These are phyloP conservation scores for Chrosomus eos DNA, from an alignment of 2,797 vertebrate genomes.

Conservation along the genomic window DNA sequence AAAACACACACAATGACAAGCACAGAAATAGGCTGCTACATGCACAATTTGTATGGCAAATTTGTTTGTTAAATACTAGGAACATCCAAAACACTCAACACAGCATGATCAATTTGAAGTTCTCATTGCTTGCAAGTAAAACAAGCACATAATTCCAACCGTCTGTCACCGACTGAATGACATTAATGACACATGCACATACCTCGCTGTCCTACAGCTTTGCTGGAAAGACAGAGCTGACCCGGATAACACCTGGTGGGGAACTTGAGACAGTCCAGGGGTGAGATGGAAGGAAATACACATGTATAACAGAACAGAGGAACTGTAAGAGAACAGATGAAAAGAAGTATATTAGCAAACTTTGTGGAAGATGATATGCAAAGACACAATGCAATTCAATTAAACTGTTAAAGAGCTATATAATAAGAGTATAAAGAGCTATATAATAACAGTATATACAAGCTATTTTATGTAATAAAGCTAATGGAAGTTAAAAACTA, in stretches of 20 bases:
- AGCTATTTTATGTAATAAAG: background rate
- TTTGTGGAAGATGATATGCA: background rate
- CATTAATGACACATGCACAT: background rate
- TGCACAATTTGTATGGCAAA: background rate
- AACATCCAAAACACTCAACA: background rate
- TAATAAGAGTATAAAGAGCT: too few species aligned
- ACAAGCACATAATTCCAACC: background rate
- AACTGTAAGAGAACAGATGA: constrained; percentile 51
- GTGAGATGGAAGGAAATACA: constrained; percentile 78
- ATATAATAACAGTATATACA: too few species aligned
- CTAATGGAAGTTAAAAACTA: background rate
- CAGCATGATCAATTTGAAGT: background rate
- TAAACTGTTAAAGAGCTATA: too few species aligned
- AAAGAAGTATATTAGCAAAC: background rate
- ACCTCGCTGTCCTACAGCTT: constrained; percentile 64
- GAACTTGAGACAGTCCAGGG: constrained; percentile 78
- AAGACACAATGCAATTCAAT: background rate
- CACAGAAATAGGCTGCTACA: background rate
- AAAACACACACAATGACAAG: constrained; percentile 5
- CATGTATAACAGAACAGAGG: constrained; percentile 81
- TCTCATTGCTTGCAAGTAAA: background rate
- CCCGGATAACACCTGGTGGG: constrained; percentile 69
- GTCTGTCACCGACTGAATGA: background rate
- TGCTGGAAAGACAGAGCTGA: constrained; percentile 77
- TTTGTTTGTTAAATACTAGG: background rate